Evolutionary conservation across 2,888 invertebrate genomes (phyloP), one percentile per base, ranked within the genome.

Genomic region (Troilus luridus): DNA sequence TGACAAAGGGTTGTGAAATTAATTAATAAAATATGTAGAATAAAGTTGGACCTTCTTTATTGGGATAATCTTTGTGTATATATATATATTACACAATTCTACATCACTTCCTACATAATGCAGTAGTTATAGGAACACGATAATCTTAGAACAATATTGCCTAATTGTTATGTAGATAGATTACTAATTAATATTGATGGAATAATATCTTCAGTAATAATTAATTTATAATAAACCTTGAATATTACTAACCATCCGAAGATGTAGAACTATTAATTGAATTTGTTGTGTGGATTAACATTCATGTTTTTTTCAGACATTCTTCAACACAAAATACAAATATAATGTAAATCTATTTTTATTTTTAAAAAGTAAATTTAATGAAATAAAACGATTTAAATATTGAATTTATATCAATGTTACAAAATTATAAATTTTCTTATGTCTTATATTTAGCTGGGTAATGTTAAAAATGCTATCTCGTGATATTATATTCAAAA

Each of bases 1-100:
- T 14, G 24, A 67, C 67, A 67, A 67, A 67, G 67, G 27, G 64
- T n/a, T 64, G 64, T 67, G 27, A 67, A 67, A 67, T 67, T 67
- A 67, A 67, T 67, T 67, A 67, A 27, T 67, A 67, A 67, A 67
- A 67, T 27, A 27, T n/a, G 24, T 24, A 67, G 9, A 67, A 67
- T n/a, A 64, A 64, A 64, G 64, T 64, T 64, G n/a, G n/a, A 24
- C 24, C 67, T 67, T 67, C 67, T 67, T 67, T 27, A 67, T 0
- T 14, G 24, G 67, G 14, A 27, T 27, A 6, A 24, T 12, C 10
- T 67, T 24, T 19, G 5, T 27, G 24, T 12, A 67, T 24, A 6
- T 24, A 19, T 12, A 14, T 67, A 5, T 24, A 12, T 67, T 67
- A 67, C 19, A 6, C 24, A n/a, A n/a, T n/a, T n/a, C n/a, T n/a